Conservation (phyloP, 2,797 vertebrate species). For the Pangasius sanitwongsei region DNA sequence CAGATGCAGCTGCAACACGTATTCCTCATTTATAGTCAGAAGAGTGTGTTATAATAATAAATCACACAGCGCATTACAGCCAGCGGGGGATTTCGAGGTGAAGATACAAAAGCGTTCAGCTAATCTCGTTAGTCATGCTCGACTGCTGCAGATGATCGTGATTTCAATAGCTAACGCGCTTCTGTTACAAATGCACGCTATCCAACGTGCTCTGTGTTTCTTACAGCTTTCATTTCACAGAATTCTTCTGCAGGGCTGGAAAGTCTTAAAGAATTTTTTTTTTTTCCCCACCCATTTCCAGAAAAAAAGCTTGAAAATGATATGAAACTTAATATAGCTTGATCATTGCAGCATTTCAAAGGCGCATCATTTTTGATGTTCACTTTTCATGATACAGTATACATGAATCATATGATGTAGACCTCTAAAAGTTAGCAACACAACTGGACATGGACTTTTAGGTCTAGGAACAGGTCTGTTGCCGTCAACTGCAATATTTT, state of each 20-base stretch:
- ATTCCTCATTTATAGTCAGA: slow-evolving; percentile 8
- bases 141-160: slow-evolving; percentile 7
- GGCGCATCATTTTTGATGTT: neutral
- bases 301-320: neutral
- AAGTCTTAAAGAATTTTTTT: too few relatives aligned
- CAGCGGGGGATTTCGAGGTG: slow-evolving; percentile 25
- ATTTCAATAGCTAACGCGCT: neutral
- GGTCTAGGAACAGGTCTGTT: too few relatives aligned
- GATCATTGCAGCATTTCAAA: neutral
- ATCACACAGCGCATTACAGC: neutral
- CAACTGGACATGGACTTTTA: neutral
- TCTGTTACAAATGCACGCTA: neutral
- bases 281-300: neutral
- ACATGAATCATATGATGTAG: neutral
- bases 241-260: neutral
- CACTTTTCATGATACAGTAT: neutral
- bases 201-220: neutral
- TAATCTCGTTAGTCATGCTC: slow-evolving; percentile 40
- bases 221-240: neutral
- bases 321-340: neutral
- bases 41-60: slow-evolving; percentile 6
- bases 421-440: neutral
- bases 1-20: neutral
- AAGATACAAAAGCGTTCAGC: slow-evolving; percentile 24
- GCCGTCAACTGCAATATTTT: too few relatives aligned